Evolutionary conservation across 2,888 invertebrate genomes (phyloP), one percentile per base, ranked within the genome.

Genomic region (Thecophora atra): DNA sequence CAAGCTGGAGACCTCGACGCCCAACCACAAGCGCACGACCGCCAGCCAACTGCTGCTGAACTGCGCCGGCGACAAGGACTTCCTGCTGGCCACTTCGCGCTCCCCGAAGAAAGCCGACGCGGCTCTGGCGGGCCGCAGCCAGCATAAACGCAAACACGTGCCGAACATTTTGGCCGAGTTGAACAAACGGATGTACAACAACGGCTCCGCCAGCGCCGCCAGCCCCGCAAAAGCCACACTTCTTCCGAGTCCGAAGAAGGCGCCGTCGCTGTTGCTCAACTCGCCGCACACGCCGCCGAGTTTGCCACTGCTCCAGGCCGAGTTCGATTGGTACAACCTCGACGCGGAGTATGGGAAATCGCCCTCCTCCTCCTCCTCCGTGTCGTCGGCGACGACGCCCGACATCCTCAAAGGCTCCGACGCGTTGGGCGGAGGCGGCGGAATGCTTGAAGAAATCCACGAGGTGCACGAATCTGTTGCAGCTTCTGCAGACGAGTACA

Each of bases 291-390:
- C 56, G 7, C 37, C 67, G 37, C 30, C 15, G 8, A 82, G 80
- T 64, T 73, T 85, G 30, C 85, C 85, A 0, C 76, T 86, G 7
- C 85, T 87, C 5, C 85, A 87, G 71, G 85, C 85, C 0, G 86
- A 87, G 74, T 87, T 87, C 72, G 87, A 87, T 77, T 87, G 86
- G 87, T 87, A 87, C 70, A 87, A 87, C 77, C 77, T 87, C 72
- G 87, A 87, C 75, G 85, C 80, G 7, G 87, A 87, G 73, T 87
- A 85, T 77, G 85, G 85, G 0, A 81, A 80, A 72, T 76, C 80
- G 17, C 72, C 78, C 21, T 42, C 69, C 1, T 26, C 65, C 19
- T 11, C 58, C 7, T 13, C 44, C 26, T 58, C 60, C 24, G 72
- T 72, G 52, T 62, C 65, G 1, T 28, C 70, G 62, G 21, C 68